Evolutionary conservation across 2,113 vertebrate genomes (phyloP).

Genomic region (Butorides virescens): DNA sequence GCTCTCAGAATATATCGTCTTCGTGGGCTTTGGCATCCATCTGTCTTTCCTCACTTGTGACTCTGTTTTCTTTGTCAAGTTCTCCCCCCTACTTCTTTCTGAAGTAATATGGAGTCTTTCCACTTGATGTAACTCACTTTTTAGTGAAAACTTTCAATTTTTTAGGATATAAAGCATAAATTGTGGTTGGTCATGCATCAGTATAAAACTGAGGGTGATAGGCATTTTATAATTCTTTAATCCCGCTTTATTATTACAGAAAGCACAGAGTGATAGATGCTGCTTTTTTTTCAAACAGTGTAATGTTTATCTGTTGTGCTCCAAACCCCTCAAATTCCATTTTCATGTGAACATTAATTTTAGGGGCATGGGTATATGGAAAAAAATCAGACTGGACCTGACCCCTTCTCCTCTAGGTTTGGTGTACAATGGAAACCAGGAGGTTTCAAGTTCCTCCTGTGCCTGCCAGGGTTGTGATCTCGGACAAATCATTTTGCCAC

Average conservation of each 20-base stretch:
- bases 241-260: background rate
- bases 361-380: background rate
- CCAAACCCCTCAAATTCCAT: background rate
- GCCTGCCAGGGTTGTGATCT: background rate
- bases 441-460: background rate
- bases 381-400: background rate
- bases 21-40: background rate
- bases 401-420: background rate
- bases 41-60: background rate
- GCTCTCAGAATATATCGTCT: background rate
- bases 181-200: background rate
- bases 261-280: background rate
- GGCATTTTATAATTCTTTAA: background rate
- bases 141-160: background rate
- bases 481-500: background rate
- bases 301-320: background rate
- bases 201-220: background rate
- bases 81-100: background rate
- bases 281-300: background rate
- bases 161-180: background rate
- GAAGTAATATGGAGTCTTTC: background rate
- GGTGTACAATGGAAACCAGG: background rate
- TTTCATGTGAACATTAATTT: background rate
- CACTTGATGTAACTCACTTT: background rate
- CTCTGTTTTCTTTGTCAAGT: background rate